phyloP scores from a whole-genome alignment of 1,140 invertebrate species.

The Charaxes varanes region DNA sequence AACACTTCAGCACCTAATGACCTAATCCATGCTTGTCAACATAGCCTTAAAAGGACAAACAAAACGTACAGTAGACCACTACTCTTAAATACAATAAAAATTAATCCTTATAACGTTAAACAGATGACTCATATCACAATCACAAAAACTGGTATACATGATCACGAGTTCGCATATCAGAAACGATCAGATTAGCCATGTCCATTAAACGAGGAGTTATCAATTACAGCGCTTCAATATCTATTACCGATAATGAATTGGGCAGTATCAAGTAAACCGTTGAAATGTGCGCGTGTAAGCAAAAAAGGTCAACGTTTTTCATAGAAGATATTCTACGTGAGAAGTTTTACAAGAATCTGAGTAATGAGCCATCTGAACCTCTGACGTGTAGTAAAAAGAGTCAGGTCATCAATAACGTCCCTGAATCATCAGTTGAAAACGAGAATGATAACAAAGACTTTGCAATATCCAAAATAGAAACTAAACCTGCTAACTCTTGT shows the following conservation, averaged over 20 bases:
- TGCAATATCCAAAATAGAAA: no score
- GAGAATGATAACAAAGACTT: no score
- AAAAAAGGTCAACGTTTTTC: constrained; percentile 54
- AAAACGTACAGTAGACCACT: constrained; percentile 2
- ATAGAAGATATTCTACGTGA: constrained; percentile 58
- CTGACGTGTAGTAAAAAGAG: constrained; percentile 24
- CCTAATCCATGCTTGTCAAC: constrained; percentile 25
- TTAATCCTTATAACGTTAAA: background rate
- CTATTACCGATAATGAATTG: constrained; percentile 51
- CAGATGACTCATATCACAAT: constrained; percentile 5
- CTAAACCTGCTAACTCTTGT: no score
- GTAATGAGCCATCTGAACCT: constrained; percentile 33
- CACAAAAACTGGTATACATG: constrained; percentile 1
- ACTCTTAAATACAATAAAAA: background rate
- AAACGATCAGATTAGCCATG: constrained; percentile 46
- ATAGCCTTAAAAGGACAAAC: constrained; percentile 21
- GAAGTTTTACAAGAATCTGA: constrained; percentile 34
- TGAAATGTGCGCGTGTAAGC: constrained; percentile 61
- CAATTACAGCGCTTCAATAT: constrained; percentile 50
- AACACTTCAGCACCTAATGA: constrained; percentile 21
- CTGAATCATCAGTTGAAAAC: no score
- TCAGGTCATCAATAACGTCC: constrained; percentile 1
- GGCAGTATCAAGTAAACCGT: constrained; percentile 43
- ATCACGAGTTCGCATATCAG: constrained; percentile 28
- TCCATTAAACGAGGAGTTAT: constrained; percentile 67